A percentile compares a stretch with the other conserved stretches of the same genome.
These are phyloP conservation scores for Acholoe squamosa DNA, from an alignment of 2,888 invertebrate species.

Conservation along the genomic window DNA sequence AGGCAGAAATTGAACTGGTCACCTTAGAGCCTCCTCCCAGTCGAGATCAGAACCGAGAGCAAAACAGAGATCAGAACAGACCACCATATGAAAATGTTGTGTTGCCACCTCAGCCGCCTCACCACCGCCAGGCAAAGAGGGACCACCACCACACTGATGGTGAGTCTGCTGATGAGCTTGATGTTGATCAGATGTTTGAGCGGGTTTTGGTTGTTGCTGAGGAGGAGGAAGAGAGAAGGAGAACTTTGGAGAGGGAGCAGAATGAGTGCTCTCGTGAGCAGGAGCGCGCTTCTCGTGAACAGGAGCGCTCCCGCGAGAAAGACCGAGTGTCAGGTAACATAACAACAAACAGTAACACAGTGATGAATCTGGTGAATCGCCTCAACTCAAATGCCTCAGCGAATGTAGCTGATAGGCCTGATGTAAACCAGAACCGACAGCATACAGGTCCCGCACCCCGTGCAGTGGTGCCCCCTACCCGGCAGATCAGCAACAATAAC, in stretches of 20 bases:
- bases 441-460: conserved; percentile 10
- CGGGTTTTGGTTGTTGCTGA: conserved; percentile 53
- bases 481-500: conserved; percentile 50
- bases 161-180: conserved; percentile 53
- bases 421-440: conserved; percentile 43
- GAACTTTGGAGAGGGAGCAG: background rate
- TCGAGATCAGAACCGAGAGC: background rate
- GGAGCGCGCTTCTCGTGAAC: background rate
- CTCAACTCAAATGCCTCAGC: conserved; percentile 34
- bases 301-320: background rate
- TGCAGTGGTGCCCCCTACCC: conserved; percentile 59
- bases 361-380: conserved; percentile 51
- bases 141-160: conserved; percentile 17
- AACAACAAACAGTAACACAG: conserved; percentile 49
- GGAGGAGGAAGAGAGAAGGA: conserved; percentile 47
- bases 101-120: background rate
- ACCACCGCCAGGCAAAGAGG: background rate
- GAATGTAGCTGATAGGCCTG: background rate
- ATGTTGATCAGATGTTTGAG: conserved; percentile 60
- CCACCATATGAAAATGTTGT: conserved; percentile 4
- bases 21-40: background rate
- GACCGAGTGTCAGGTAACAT: background rate
- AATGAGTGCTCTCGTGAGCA: background rate
- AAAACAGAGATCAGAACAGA: conserved; percentile 12
- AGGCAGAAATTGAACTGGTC: background rate